Conservation (phyloP, 2,797 vertebrate species). For the Pangasius krempfi region DNA sequence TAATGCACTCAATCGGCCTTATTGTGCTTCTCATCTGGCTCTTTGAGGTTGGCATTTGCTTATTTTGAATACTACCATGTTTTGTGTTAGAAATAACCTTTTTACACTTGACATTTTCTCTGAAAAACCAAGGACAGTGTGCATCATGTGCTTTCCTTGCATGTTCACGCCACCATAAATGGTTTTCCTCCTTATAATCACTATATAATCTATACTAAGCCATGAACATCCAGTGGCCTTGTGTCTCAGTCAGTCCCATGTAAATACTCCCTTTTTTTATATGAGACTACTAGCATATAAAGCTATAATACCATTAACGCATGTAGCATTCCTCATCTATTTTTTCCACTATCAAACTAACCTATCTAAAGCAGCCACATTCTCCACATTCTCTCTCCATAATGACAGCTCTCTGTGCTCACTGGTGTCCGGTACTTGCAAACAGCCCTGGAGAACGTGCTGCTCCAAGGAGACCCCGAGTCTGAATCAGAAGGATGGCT, state of each 20-base stretch:
- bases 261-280: neutral
- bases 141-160: neutral
- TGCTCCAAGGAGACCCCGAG: constrained; percentile 81
- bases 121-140: neutral
- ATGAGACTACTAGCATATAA: neutral
- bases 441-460: constrained; percentile 87
- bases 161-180: neutral
- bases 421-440: constrained; percentile 91
- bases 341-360: neutral
- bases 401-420: constrained; percentile 82
- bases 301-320: neutral
- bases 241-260: neutral
- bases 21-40: constrained; percentile 85
- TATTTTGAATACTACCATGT: neutral
- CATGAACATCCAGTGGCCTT: neutral
- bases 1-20: constrained; percentile 86
- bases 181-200: neutral
- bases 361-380: neutral
- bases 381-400: constrained; percentile 19
- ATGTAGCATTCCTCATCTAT: neutral
- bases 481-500: constrained; percentile 89
- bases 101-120: neutral
- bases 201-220: neutral
- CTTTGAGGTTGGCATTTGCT: constrained; percentile 82
- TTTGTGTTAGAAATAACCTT: neutral